A percentile compares a stretch with the other conserved stretches of the same genome.
These are phyloP conservation scores for Stigmatopora argus DNA, from an alignment of 2,113 vertebrate species.

Conservation along the genomic window DNA sequence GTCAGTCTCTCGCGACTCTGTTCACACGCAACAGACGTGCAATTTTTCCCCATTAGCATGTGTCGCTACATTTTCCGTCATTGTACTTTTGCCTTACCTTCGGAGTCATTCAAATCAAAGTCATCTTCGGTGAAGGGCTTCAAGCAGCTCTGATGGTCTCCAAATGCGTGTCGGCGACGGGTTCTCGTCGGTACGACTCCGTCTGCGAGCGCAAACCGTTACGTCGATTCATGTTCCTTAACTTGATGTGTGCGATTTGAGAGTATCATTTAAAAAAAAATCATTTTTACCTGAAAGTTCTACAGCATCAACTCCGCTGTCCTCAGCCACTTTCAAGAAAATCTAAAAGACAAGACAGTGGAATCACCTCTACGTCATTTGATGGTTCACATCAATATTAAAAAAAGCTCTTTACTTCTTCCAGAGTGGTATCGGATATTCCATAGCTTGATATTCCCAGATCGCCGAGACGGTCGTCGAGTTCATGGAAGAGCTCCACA, in stretches of 20 bases:
- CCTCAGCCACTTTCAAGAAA: slow-evolving; percentile 96
- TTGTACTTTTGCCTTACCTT: slow-evolving; percentile 83
- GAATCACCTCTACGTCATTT: background rate
- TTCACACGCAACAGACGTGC: slow-evolving; percentile 21
- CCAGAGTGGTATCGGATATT: slow-evolving; percentile 94
- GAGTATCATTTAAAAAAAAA: background rate
- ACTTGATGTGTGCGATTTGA: no score
- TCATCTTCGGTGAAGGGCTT: slow-evolving; percentile 94
- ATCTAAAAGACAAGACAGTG: slow-evolving; percentile 70
- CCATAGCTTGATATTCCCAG: slow-evolving; percentile 96
- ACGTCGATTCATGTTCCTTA: background rate
- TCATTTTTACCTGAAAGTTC: slow-evolving; percentile 82
- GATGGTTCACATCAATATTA: background rate
- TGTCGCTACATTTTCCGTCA: slow-evolving; percentile 7
- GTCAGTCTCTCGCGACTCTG: slow-evolving; percentile 95
- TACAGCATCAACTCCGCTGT: slow-evolving; percentile 88
- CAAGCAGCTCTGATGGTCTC: slow-evolving; percentile 95
- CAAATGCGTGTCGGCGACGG: slow-evolving; percentile 83
- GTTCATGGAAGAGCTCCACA: slow-evolving; percentile 95
- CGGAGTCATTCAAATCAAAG: slow-evolving; percentile 90
- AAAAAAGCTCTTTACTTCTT: slow-evolving; percentile 75
- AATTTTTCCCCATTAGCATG: background rate
- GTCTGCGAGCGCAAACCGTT: slow-evolving; percentile 64
- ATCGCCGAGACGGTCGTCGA: slow-evolving; percentile 91
- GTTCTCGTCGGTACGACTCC: slow-evolving; percentile 86